A percentile compares a stretch with the other conserved stretches of the same genome.
Conservation (phyloP, 2,797 vertebrate species). For the Enteromius mattozi region DNA sequence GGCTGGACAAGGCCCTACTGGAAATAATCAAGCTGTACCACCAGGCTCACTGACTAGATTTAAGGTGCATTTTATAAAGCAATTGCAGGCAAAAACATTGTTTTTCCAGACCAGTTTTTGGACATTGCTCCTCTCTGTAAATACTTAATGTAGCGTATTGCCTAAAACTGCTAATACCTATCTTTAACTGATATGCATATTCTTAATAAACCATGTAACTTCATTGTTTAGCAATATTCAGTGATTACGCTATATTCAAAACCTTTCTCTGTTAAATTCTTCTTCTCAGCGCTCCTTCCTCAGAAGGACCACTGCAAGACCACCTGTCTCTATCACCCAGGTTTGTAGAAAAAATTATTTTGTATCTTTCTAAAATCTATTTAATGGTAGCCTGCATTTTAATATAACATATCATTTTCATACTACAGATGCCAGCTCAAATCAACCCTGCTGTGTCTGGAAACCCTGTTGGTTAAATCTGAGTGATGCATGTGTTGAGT, state of each 20-base stretch:
- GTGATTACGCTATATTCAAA: not conserved
- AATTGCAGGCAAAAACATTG: not conserved
- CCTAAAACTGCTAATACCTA: not conserved
- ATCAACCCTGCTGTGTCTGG: slow-evolving; percentile 24
- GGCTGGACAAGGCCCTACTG: slow-evolving; percentile 22
- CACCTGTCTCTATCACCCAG: slow-evolving; percentile 13
- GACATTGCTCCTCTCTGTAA: not conserved
- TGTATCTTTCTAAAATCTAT: not conserved
- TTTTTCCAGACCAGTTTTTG: not conserved
- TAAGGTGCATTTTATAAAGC: slow-evolving; percentile 37
- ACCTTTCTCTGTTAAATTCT: not conserved
- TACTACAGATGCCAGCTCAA: slow-evolving; percentile 33
- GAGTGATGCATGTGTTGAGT: not conserved
- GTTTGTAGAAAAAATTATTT: not conserved
- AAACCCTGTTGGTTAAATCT: slow-evolving; percentile 20
- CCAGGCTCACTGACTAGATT: slow-evolving; percentile 40
- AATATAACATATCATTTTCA: not conserved
- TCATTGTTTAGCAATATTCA: not conserved
- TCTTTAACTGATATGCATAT: not conserved
- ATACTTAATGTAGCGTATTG: not conserved
- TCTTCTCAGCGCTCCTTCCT: slow-evolving; percentile 44
- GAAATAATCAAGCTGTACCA: slow-evolving; percentile 44
- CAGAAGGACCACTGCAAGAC: slow-evolving; percentile 33
- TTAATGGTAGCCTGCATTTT: not conserved
- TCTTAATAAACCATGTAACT: not conserved